Evolutionary conservation across 2,113 vertebrate species (phyloP).

Genomic region (Pholis gunnellus): DNA sequence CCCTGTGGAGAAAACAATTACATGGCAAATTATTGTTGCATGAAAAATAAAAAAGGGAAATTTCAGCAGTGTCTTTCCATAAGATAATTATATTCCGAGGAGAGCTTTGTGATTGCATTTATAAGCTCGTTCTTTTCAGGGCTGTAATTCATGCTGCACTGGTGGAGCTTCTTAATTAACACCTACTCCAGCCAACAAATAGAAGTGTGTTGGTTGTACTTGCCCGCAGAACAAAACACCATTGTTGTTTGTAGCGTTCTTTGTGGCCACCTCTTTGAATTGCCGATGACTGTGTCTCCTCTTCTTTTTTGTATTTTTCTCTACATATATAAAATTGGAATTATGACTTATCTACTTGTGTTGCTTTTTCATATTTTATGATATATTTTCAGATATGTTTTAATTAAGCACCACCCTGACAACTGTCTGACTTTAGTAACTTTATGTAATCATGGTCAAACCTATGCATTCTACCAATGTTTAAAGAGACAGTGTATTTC

Average conservation of each 20-base stretch:
- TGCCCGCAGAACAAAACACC: slow-evolving; percentile 63
- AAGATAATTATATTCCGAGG: slow-evolving; percentile 63
- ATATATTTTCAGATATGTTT: slow-evolving; percentile 19
- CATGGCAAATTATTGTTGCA: slow-evolving; percentile 43
- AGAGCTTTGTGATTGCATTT: slow-evolving; percentile 62
- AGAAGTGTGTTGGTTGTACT: slow-evolving; percentile 56
- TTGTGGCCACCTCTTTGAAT: slow-evolving; percentile 56
- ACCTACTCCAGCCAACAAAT: slow-evolving; percentile 73
- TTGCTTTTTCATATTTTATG: slow-evolving; percentile 51
- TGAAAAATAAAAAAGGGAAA: not conserved
- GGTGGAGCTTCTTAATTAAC: slow-evolving; percentile 75
- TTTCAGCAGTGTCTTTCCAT: slow-evolving; percentile 52
- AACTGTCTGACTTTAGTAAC: slow-evolving; percentile 34
- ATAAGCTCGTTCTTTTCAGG: slow-evolving; percentile 59
- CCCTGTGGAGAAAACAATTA: slow-evolving; percentile 48
- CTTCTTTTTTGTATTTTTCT: slow-evolving; percentile 50
- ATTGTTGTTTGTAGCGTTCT: slow-evolving; percentile 67
- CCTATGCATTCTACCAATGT: slow-evolving; percentile 32
- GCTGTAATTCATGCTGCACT: slow-evolving; percentile 65
- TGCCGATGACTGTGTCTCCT: slow-evolving; percentile 48
- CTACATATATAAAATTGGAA: slow-evolving; percentile 51
- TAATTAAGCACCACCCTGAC: not conserved
- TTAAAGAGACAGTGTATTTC: slow-evolving; percentile 43
- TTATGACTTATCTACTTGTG: slow-evolving; percentile 36
- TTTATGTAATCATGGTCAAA: slow-evolving; percentile 35